Percentiles rank a stretch among this genome's conserved stretches.
These are phyloP conservation scores for Elephas maximus DNA, from an alignment of 2,113 vertebrate species.

Conservation along the genomic window DNA sequence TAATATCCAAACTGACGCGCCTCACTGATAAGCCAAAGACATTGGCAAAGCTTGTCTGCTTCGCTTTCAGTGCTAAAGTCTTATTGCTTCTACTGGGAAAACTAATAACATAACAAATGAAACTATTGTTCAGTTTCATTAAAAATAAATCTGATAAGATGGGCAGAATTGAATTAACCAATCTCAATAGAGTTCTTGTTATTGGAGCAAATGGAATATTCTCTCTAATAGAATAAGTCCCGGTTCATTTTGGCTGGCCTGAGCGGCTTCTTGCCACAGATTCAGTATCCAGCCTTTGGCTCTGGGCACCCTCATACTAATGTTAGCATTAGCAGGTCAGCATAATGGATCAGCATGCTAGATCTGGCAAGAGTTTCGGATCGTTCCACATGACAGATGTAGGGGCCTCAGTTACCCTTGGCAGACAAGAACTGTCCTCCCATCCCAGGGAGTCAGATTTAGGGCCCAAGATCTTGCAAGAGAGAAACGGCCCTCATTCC, in stretches of 20 bases:
- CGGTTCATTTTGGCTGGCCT: conserved; percentile 84
- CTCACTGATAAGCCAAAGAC: conserved; percentile 84
- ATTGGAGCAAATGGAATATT: conserved; percentile 86
- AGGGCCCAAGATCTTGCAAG: conserved; percentile 53
- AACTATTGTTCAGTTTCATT: conserved; percentile 92
- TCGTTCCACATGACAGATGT: conserved; percentile 79
- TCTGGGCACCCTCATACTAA: conserved; percentile 53
- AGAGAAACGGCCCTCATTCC: conserved; percentile 62
- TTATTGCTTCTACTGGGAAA: conserved; percentile 86
- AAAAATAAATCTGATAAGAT: conserved; percentile 91
- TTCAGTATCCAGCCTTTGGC: conserved; percentile 82
- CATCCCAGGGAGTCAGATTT: conserved; percentile 79
- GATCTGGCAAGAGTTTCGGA: conserved; percentile 78
- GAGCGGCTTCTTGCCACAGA: conserved; percentile 57
- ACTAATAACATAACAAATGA: conserved; percentile 90
- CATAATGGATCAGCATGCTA: conserved; percentile 69
- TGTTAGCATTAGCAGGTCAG: conserved; percentile 85
- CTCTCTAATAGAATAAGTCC: conserved; percentile 88
- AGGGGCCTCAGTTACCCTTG: conserved; percentile 77
- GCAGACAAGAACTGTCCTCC: conserved; percentile 72
- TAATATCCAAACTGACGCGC: conserved; percentile 80
- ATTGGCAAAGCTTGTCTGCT: conserved; percentile 78
- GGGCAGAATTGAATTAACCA: conserved; percentile 89
- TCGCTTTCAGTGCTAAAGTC: conserved; percentile 79
- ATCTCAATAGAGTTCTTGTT: conserved; percentile 87